These are phyloP conservation scores for Plecturocebus donacophilus DNA, from an alignment of 2,113 vertebrate species.

Conservation along the genomic window DNA sequence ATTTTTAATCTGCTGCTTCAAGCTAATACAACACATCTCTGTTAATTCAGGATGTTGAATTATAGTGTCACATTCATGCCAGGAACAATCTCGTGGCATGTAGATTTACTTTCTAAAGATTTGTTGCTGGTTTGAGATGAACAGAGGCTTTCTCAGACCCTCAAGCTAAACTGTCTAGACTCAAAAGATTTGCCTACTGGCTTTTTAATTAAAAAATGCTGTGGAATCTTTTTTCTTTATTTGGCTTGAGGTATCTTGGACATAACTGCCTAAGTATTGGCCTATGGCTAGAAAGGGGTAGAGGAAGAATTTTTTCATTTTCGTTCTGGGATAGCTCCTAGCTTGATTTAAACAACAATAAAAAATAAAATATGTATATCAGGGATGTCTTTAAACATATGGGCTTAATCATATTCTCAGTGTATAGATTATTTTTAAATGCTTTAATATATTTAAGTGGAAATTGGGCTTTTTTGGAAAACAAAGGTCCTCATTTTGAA, in stretches of 20 bases:
- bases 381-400: not conserved
- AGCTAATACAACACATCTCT: not conserved
- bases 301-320: not conserved
- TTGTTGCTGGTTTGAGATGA: constrained; percentile 1
- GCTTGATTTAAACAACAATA: not conserved
- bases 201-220: not conserved
- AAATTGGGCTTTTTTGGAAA: not conserved
- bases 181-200: not conserved
- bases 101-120: not conserved
- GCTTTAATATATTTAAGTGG: not conserved
- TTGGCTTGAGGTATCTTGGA: not conserved
- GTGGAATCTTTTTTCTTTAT: not conserved
- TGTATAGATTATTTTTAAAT: not conserved
- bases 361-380: not conserved
- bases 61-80: not conserved
- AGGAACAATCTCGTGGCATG: not conserved
- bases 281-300: not conserved
- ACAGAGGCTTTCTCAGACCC: not conserved
- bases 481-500: not conserved
- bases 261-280: not conserved
- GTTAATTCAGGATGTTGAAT: not conserved
- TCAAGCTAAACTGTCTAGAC: not conserved
- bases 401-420: not conserved
- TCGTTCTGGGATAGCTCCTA: not conserved
- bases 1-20: not conserved